Conservation (phyloP, 2,113 vertebrate species). For the Mormyrus iriodes region DNA sequence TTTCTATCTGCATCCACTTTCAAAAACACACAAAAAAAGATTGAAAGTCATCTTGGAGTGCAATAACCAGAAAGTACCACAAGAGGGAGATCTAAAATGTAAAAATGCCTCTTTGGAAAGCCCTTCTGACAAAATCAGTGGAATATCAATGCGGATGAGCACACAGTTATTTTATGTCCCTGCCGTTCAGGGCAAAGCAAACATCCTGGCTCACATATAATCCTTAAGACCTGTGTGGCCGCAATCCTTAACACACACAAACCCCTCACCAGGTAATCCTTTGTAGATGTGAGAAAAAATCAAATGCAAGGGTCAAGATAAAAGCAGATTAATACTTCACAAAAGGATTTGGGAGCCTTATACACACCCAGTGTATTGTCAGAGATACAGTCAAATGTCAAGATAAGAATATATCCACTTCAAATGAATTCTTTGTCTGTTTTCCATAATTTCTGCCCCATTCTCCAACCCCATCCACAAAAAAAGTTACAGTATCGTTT, state of each 20-base stretch:
- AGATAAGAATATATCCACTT: not conserved
- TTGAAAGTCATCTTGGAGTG: not conserved
- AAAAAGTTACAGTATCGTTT: slow-evolving; percentile 73
- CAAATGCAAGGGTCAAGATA: not conserved
- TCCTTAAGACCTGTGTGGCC: slow-evolving; percentile 1
- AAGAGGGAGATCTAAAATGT: not conserved
- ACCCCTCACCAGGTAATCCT: slow-evolving; percentile 1
- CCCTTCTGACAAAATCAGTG: not conserved
- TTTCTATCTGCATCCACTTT: not conserved
- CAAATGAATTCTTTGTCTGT: not conserved
- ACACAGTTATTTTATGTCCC: not conserved
- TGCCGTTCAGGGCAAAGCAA: not conserved
- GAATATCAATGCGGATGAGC: not conserved
- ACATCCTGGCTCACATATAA: not conserved
- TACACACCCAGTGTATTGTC: not conserved
- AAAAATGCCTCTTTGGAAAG: not conserved
- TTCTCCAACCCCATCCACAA: slow-evolving; percentile 31
- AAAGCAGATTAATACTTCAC: not conserved
- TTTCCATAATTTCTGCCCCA: not conserved
- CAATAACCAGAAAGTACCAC: not conserved
- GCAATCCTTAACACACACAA: not conserved
- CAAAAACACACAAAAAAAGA: not conserved
- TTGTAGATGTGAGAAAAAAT: not conserved
- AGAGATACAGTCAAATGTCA: not conserved
- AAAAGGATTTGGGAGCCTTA: not conserved